Percentiles rank a stretch among this genome's conserved stretches.
These are phyloP conservation scores for Sitobion miscanthi DNA, from an alignment of 1,140 invertebrate genomes.

Conservation along the genomic window DNA sequence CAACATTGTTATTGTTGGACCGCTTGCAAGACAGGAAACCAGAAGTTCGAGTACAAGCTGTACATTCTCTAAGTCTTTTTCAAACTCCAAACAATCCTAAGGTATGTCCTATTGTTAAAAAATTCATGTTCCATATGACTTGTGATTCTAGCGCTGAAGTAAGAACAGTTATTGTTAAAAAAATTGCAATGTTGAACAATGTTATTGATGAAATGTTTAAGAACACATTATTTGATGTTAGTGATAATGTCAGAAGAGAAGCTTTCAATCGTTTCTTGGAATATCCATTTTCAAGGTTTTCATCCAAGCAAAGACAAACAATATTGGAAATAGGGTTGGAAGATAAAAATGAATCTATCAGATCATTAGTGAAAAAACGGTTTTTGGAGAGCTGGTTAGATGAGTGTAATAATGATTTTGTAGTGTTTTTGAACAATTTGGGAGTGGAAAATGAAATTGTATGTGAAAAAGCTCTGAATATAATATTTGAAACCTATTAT, in stretches of 20 bases:
- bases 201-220: constrained; percentile 36
- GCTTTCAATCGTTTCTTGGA: constrained; percentile 24
- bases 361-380: neutral
- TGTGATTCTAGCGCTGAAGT: constrained; percentile 36
- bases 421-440: neutral
- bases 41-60: constrained; percentile 46
- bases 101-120: neutral
- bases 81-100: neutral
- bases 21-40: constrained; percentile 36
- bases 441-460: constrained; percentile 33
- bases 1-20: neutral
- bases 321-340: constrained; percentile 31
- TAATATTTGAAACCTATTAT: constrained; percentile 40
- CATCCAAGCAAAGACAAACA: constrained; percentile 28
- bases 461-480: constrained; percentile 36
- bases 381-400: neutral
- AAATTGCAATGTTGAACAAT: constrained; percentile 27
- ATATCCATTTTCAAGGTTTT: constrained; percentile 26
- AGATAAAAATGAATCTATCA: constrained; percentile 41
- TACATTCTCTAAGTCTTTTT: neutral
- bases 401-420: constrained; percentile 17
- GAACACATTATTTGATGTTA: constrained; percentile 15
- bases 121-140: constrained; percentile 43
- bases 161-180: constrained; percentile 22
- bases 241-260: constrained; percentile 53